Evolutionary conservation across 92 coral and sea anemone species (phyloP), one percentile per base, ranked within the genome.

Genomic region (Parazoanthus atlanticus): DNA sequence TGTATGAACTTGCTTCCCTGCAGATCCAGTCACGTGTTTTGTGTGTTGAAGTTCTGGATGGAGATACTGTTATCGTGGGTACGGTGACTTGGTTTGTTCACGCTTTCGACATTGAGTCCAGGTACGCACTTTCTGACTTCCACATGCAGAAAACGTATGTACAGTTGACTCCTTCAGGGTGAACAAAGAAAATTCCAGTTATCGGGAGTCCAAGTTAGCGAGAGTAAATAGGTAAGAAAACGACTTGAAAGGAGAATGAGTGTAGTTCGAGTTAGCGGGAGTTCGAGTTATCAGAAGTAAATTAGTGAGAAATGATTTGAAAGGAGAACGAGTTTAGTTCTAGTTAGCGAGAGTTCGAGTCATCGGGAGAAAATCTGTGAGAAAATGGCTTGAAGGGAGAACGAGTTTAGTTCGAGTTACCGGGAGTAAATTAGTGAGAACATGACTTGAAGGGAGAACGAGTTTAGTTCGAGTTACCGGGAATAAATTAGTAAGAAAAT

Each of bases 11-110:
- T 75, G 43, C 40, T 54, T 36, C 49, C 47, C 61, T 19, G 2
- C 91, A 95, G 98, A 89, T 93, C 79, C 90, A 89, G 84, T 95
- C 96, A 23, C 98, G 98, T 84, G 96, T 93, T 40, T 85, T 95
- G 36, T 95, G 98, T 49, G 90, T 94, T 2, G 98, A 95, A 46
- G 91, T 95, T 71, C 76, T 95, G 38, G 96, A 85, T 12, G 93
- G 89, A 61, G 96, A 95, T 70, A 95, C 95, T 3, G 85, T 95
- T 13, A 81, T 95, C 21, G 94, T 95, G 82, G 98, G 98, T 17
- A 95, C 98, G 17, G 93, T 95, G 56, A 82, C 94, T 33, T 95
- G 96, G 96, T 93, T 85, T 84, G 89, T 95, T 33, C 94, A 95
- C 73, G 98, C 98, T 46, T 95, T 95, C 89, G 80, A 86, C 88